Evolutionary conservation across 2,888 invertebrate species (phyloP).

Genomic region (Caenorhabditis sp.): DNA sequence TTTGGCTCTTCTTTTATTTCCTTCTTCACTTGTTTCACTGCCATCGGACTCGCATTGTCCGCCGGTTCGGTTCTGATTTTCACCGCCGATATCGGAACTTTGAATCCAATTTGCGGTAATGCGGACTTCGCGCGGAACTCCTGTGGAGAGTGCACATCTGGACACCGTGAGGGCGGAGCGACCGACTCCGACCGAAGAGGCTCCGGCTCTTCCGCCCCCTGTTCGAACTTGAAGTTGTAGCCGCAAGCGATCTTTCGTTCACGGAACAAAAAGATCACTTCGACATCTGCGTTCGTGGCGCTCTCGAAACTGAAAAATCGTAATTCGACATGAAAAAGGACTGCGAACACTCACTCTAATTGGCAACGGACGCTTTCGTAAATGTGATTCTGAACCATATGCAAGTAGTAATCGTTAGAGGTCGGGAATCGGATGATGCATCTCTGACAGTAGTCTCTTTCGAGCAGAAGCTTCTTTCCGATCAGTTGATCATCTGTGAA

Average conservation of each 20-base stretch:
- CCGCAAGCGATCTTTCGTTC: conserved; percentile 25
- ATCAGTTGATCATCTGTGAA: conserved; percentile 9
- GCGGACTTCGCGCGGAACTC: too few relatives aligned
- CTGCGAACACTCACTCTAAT: conserved; percentile 29
- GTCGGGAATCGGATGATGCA: conserved; percentile 9
- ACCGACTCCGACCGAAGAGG: too few relatives aligned
- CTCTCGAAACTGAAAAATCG: conserved; percentile 27
- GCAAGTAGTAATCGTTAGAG: conserved; percentile 24
- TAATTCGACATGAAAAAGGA: neutral
- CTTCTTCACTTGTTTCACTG: too few relatives aligned
- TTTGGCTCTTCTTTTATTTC: neutral
- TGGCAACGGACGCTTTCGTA: conserved; percentile 39
- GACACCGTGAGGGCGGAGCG: too few relatives aligned
- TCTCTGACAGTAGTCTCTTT: conserved; percentile 20
- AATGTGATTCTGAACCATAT: conserved; percentile 32
- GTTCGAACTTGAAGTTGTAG: conserved; percentile 27
- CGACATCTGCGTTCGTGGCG: conserved; percentile 32
- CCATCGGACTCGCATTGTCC: too few relatives aligned
- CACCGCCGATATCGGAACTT: too few relatives aligned
- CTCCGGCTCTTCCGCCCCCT: too few relatives aligned
- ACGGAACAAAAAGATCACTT: conserved; percentile 24
- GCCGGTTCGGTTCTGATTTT: too few relatives aligned
- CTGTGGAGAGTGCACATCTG: too few relatives aligned
- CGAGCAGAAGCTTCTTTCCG: conserved; percentile 22
- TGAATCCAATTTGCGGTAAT: too few relatives aligned